Conservation (phyloP, 2,113 vertebrate genomes). For the Galbula dea region DNA sequence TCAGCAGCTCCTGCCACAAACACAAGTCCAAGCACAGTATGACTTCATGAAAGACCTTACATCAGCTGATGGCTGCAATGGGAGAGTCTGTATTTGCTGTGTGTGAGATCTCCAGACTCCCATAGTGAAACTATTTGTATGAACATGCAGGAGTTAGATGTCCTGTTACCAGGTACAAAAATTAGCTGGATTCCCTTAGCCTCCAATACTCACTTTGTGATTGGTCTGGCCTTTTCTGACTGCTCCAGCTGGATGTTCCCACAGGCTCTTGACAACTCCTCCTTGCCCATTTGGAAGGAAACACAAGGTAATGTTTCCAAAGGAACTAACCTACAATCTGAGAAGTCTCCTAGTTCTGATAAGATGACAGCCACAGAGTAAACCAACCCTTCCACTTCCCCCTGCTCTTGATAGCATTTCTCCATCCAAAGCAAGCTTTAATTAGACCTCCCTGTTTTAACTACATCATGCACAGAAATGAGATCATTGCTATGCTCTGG, state of each 20-base stretch:
- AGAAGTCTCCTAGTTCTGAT: neutral
- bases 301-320: neutral
- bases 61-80: constrained; percentile 77
- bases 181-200: neutral
- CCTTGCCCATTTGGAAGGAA: neutral
- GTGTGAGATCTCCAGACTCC: constrained; percentile 74
- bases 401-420: constrained; percentile 18
- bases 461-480: constrained; percentile 37
- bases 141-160: neutral
- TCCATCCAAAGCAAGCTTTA: constrained; percentile 12
- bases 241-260: neutral
- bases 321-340: neutral
- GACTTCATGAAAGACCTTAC: constrained; percentile 83
- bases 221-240: neutral
- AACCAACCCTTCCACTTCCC: neutral
- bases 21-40: constrained; percentile 70
- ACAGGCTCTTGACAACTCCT: neutral
- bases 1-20: constrained; percentile 75
- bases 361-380: neutral
- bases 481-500: constrained; percentile 41
- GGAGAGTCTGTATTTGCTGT: constrained; percentile 81
- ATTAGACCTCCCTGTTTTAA: constrained; percentile 41
- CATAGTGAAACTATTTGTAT: constrained; percentile 72
- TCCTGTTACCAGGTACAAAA: neutral
- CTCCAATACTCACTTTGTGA: neutral